A percentile compares a stretch with the other conserved stretches of the same genome.
phyloP scores from a whole-genome alignment of 2,113 vertebrate genomes.

The Sakesphorus luctuosus region DNA sequence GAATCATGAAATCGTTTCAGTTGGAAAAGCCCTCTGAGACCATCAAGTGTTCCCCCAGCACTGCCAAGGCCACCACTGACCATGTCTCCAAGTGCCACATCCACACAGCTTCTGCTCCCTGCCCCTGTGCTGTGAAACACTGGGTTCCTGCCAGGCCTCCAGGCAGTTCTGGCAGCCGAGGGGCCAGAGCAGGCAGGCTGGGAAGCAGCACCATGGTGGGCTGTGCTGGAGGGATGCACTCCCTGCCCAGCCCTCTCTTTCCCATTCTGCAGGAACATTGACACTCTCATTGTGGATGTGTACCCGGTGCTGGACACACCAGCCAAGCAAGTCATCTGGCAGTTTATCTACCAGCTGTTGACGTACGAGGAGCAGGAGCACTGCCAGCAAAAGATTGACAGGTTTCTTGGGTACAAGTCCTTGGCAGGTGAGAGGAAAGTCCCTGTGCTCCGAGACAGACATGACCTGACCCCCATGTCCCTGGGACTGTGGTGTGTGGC shows the following conservation, averaged over 20 bases:
- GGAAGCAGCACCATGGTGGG: too few relatives aligned
- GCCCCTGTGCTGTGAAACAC: rapidly evolving
- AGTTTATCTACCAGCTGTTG: slow-evolving; percentile 97
- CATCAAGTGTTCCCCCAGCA: not conserved
- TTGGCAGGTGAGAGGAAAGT: slow-evolving; percentile 74
- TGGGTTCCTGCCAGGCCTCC: rapidly evolving
- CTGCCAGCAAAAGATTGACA: slow-evolving; percentile 94
- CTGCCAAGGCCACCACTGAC: not conserved
- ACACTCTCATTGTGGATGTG: slow-evolving; percentile 94
- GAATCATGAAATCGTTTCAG: not conserved
- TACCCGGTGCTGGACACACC: slow-evolving; percentile 96
- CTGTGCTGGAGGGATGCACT: rapidly evolving
- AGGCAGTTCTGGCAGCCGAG: not conserved
- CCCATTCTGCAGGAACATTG: slow-evolving; percentile 85
- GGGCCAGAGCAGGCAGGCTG: not conserved
- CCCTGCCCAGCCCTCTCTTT: not conserved
- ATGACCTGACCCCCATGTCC: rapidly evolving
- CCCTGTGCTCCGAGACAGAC: rapidly evolving
- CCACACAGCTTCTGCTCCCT: too few relatives aligned
- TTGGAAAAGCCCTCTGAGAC: not conserved
- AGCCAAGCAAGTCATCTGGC: slow-evolving; percentile 97
- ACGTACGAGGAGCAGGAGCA: slow-evolving; percentile 97
- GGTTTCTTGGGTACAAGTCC: slow-evolving; percentile 92
- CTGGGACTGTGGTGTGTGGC: rapidly evolving
- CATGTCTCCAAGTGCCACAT: not conserved